These are phyloP conservation scores for Tholera decimalis DNA, from an alignment of 2,888 invertebrate genomes.

Conservation along the genomic window DNA sequence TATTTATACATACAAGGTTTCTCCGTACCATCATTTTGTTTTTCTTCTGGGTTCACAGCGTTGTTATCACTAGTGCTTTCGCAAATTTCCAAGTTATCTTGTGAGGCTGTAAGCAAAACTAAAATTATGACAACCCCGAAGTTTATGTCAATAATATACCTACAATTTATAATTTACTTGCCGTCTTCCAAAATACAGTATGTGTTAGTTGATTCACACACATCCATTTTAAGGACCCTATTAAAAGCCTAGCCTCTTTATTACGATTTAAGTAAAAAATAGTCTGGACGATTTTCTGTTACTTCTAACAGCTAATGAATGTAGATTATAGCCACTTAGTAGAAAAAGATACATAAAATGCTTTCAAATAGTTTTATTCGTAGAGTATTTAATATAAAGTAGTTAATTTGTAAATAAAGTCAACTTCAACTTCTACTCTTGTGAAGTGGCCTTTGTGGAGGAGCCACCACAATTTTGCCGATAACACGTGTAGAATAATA, in stretches of 20 bases:
- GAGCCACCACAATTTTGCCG: too few relatives aligned
- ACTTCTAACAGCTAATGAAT: not conserved
- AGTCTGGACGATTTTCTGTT: not conserved
- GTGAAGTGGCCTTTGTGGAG: too few relatives aligned
- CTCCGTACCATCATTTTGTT: slow-evolving; percentile 61
- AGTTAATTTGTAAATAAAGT: too few relatives aligned
- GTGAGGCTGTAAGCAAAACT: slow-evolving; percentile 54
- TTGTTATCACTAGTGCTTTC: slow-evolving; percentile 56
- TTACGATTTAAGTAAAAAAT: not conserved
- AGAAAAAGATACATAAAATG: too few relatives aligned
- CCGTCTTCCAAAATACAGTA: slow-evolving; percentile 63
- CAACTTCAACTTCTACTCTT: too few relatives aligned
- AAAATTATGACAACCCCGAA: slow-evolving; percentile 9
- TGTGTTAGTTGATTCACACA: slow-evolving; percentile 47
- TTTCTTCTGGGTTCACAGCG: slow-evolving; percentile 42
- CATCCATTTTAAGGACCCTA: slow-evolving; percentile 50
- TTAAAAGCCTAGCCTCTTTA: not conserved
- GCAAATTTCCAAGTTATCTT: slow-evolving; percentile 61
- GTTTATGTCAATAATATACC: not conserved
- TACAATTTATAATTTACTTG: slow-evolving; percentile 30
- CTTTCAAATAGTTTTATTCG: too few relatives aligned
- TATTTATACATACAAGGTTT: slow-evolving; percentile 66
- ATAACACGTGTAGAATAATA: too few relatives aligned
- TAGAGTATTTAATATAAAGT: too few relatives aligned
- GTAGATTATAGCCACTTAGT: too few relatives aligned